Percentiles rank a stretch among this genome's conserved stretches.
These are phyloP conservation scores for Sebastes trivittatus DNA, from an alignment of 2,797 vertebrate species.

Conservation along the genomic window DNA sequence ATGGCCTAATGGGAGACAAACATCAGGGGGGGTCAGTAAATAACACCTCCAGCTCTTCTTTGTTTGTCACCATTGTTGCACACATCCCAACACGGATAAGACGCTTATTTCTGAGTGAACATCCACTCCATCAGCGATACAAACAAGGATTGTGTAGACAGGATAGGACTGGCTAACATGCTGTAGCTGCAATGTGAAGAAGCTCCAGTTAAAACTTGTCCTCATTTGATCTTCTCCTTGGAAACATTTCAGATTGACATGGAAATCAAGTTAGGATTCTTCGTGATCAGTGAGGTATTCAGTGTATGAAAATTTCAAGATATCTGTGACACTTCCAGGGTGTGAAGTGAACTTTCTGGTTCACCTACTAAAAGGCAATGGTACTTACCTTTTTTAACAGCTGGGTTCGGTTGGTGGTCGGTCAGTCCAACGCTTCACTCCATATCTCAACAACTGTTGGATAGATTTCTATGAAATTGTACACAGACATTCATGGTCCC, in stretches of 20 bases:
- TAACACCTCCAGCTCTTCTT: conserved; percentile 67
- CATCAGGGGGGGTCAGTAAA: conserved; percentile 64
- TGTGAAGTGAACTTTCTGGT: background rate
- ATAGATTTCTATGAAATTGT: background rate
- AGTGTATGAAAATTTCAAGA: background rate
- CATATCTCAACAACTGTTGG: background rate
- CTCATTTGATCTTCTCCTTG: background rate
- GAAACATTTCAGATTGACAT: background rate
- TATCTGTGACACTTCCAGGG: background rate
- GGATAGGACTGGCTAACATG: background rate
- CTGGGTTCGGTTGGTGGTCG: background rate
- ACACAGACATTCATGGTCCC: background rate
- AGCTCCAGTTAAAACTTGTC: conserved; percentile 8
- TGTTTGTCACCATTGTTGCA: conserved; percentile 42
- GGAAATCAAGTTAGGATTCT: background rate
- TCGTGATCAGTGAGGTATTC: background rate
- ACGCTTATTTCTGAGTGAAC: background rate
- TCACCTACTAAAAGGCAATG: background rate
- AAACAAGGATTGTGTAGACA: background rate
- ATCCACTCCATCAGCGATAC: background rate
- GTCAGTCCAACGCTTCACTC: background rate
- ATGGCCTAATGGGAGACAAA: conserved; percentile 69
- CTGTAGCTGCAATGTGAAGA: background rate
- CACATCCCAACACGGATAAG: conserved; percentile 10
- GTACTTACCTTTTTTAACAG: background rate